A percentile compares a stretch with the other conserved stretches of the same genome.
These are phyloP conservation scores for Campaea margaritaria DNA, from an alignment of 2,888 invertebrate species.

Conservation along the genomic window DNA sequence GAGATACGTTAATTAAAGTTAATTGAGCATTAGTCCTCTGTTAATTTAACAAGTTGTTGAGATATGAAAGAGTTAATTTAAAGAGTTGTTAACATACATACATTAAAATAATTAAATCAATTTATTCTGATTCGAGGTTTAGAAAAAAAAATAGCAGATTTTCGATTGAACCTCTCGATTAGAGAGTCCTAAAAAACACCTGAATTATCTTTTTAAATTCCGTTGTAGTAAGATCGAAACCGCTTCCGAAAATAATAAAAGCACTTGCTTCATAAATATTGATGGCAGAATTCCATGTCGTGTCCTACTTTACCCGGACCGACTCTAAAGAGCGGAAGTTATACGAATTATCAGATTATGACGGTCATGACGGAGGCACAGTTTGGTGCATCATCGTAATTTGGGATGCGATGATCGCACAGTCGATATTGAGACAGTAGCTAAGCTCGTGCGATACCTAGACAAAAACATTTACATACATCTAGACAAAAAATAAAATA, in stretches of 20 bases:
- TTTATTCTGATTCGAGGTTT: too few relatives aligned
- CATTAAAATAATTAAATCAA: too few relatives aligned
- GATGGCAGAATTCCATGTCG: slow-evolving; percentile 32
- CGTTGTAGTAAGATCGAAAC: slow-evolving; percentile 7
- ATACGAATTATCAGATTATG: slow-evolving; percentile 68
- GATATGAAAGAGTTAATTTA: too few relatives aligned
- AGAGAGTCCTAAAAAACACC: too few relatives aligned
- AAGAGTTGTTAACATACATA: too few relatives aligned
- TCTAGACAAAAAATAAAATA: too few relatives aligned
- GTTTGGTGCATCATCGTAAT: slow-evolving; percentile 50
- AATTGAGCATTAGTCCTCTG: too few relatives aligned
- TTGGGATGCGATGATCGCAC: slow-evolving; percentile 22
- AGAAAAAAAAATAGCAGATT: too few relatives aligned
- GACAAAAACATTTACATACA: too few relatives aligned
- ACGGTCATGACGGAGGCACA: slow-evolving; percentile 46
- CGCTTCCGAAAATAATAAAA: slow-evolving; percentile 29
- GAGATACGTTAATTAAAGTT: too few relatives aligned
- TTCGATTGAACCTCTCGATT: too few relatives aligned
- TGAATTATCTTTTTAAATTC: neutral
- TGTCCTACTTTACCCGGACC: slow-evolving; percentile 31
- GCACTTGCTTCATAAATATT: slow-evolving; percentile 43
- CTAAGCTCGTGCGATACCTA: neutral
- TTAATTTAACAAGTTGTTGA: too few relatives aligned
- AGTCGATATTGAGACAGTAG: slow-evolving; percentile 7
- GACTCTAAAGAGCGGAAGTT: slow-evolving; percentile 56